Base-by-base conservation (phyloP, 2,113 vertebrate genomes). In the Ginglymostoma cirratum region DNA sequence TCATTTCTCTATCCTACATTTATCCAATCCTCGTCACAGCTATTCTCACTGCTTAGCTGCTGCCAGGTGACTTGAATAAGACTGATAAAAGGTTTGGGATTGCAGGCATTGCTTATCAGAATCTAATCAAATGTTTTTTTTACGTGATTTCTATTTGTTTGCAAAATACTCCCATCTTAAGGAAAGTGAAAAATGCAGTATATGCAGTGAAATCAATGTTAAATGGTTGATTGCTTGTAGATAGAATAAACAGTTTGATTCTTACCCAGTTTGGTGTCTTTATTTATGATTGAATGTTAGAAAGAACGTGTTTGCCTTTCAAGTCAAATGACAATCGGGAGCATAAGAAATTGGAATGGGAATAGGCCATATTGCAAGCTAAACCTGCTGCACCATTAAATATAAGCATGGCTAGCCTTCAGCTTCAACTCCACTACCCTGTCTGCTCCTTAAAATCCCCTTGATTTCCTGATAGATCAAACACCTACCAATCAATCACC, bases 181-280 rank as follows among this genome's bases (percentile, higher is more conserved):
- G 52, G 87, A 90, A 12, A 90, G 52, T 65, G 30, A 55, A 55
- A 34, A n/a, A 34, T 30, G 6, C 87, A 90, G 48, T 10, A 55
- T 90, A 55, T 15, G 1, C 30, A 12, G 0, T 61, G 55, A 61
- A 52, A 90, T 4, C 17, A 55, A 89, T 55, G 2, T 7, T 55
- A 61, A 1, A 34, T 34, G 30, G 52, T 61, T n/a, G 27, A 14
- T 61, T 90, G 17, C 15, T 90, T 34, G n/a, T 34, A 1, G 1
- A n/a, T 34, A 34, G 87, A 90, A 65, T 90, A n/a, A 90, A 90
- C 87, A 34, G 30, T n/a, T 61, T 65, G 55, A 90, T 90, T 90
- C 30, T 65, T 55, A 14, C 14, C 17, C 15, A 83, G 17, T 83
- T 10, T 45, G 24, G 83, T 48, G 87, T 90, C 38, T 83, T 83